Conservation (phyloP, 2,888 invertebrate species). For the Megamerina dolium region DNA sequence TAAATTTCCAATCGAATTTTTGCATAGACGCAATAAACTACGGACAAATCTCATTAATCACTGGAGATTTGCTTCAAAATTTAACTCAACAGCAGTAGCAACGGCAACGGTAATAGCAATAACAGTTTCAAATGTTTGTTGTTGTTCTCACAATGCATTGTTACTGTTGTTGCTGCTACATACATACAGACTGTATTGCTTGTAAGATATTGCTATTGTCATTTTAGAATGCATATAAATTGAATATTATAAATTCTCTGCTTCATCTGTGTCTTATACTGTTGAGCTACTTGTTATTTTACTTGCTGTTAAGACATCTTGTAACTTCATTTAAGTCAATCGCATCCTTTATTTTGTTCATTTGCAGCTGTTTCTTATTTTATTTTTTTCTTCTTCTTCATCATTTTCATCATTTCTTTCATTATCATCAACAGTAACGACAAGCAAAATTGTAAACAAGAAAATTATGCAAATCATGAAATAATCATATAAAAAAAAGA, state of each 20-base stretch:
- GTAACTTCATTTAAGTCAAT: constrained; percentile 45
- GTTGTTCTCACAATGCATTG: no score
- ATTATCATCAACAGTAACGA: no score
- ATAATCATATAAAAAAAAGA: no score
- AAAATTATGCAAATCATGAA: constrained; percentile 44
- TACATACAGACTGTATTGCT: no score
- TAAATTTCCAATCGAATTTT: background rate
- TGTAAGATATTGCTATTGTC: no score
- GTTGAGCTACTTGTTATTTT: constrained; percentile 19
- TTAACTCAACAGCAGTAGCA: no score
- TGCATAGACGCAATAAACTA: background rate
- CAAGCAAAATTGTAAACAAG: constrained; percentile 42
- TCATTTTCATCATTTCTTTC: no score
- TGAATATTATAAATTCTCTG: constrained; percentile 40
- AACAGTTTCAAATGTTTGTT: no score
- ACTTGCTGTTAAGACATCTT: constrained; percentile 14
- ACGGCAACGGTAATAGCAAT: no score
- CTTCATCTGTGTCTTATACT: constrained; percentile 17
- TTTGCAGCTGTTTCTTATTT: no score
- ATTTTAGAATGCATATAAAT: constrained; percentile 38
- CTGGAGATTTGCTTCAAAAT: constrained; percentile 28
- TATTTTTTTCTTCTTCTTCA: no score
- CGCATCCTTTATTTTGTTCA: constrained; percentile 23
- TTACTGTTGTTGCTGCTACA: constrained; percentile 1
- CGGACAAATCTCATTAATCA: constrained; percentile 38